Conservation (phyloP, 2,113 vertebrate species). For the Cheirogaleus medius region DNA sequence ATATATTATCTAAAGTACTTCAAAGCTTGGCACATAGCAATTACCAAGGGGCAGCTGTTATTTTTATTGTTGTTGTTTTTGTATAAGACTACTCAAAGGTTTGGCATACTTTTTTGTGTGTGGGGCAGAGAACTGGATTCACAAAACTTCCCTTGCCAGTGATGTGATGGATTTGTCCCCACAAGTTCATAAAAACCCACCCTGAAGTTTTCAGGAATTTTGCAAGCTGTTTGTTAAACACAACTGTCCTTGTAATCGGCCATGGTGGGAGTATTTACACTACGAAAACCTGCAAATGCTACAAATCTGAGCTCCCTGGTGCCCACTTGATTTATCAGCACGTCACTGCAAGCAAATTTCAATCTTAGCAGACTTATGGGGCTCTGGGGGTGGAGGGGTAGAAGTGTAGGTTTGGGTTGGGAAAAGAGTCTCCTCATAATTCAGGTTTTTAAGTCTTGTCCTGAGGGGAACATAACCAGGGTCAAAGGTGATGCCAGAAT, state of each 20-base stretch:
- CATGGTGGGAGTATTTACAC: background rate
- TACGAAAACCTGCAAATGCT: background rate
- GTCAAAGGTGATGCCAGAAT: slow-evolving; percentile 30
- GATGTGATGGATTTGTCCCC: background rate
- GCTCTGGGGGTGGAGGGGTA: background rate
- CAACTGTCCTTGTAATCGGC: background rate
- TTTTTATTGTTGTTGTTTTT: background rate
- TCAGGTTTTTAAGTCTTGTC: slow-evolving; percentile 17
- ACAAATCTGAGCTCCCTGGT: background rate
- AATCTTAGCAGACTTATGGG: background rate
- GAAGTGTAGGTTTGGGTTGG: background rate
- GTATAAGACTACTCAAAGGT: background rate
- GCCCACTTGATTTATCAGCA: slow-evolving; percentile 1
- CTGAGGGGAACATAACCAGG: background rate
- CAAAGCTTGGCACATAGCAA: background rate
- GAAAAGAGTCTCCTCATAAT: background rate
- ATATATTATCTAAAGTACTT: background rate
- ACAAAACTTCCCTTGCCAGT: background rate
- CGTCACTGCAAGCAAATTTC: background rate
- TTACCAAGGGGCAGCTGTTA: background rate
- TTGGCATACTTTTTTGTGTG: background rate
- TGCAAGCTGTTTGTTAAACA: background rate
- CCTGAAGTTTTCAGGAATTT: background rate
- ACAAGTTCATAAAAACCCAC: background rate
- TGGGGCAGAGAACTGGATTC: background rate